Evolutionary conservation across 1,140 invertebrate species (phyloP).

Genomic region (Cherax quadricarinatus): DNA sequence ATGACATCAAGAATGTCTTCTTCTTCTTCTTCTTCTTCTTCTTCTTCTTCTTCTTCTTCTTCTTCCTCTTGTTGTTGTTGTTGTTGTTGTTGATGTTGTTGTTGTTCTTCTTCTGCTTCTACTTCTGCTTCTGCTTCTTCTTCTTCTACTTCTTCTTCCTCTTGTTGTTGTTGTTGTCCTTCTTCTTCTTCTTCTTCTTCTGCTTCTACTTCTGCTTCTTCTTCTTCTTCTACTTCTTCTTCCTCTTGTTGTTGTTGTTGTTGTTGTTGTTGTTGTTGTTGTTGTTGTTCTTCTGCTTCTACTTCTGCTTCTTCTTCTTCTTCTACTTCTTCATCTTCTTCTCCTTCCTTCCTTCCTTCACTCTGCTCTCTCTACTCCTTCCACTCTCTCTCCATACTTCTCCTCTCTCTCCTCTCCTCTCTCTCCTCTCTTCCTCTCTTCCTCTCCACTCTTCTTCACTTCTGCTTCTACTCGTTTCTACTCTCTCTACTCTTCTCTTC

Average conservation of each 20-base stretch:
- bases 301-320: no score
- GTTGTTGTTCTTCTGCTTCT: no score
- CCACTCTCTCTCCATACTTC: neutral
- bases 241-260: no score
- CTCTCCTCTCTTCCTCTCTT: neutral
- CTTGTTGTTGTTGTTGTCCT: neutral
- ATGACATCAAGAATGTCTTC: neutral
- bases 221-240: neutral
- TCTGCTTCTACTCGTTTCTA: no score
- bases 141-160: neutral
- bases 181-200: neutral
- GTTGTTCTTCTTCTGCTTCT: neutral
- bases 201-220: neutral
- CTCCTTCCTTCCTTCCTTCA: no score
- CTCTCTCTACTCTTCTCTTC: neutral
- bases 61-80: neutral
- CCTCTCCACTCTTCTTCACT: neutral
- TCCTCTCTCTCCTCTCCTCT: neutral
- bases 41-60: neutral
- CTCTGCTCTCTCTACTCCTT: neutral
- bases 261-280: no score
- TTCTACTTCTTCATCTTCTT: no score
- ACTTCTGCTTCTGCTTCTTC: neutral
- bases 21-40: neutral
- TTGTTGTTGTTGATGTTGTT: neutral